A percentile compares a stretch with the other conserved stretches of the same genome.
These are phyloP conservation scores for Morus bassanus DNA, from an alignment of 2,797 vertebrate species.

Conservation along the genomic window DNA sequence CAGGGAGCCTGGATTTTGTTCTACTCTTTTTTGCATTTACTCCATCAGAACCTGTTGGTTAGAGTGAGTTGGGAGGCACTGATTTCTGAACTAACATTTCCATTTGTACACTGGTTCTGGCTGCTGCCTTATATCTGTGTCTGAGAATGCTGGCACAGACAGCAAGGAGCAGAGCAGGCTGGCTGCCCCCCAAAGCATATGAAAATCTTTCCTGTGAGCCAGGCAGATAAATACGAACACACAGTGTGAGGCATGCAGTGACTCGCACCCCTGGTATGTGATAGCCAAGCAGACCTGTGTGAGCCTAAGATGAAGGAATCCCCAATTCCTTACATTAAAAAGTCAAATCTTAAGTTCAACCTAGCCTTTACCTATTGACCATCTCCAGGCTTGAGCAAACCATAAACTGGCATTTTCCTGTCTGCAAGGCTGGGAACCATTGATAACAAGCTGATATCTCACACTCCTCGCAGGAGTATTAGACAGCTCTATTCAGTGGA, in stretches of 20 bases:
- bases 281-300: not conserved
- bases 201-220: not conserved
- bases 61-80: not conserved
- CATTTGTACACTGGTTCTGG: not conserved
- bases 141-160: not conserved
- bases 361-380: not conserved
- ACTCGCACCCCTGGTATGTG: not conserved
- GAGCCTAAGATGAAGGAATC: not conserved
- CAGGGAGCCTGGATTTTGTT: not conserved
- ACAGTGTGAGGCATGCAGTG: not conserved
- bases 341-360: not conserved
- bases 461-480: not conserved
- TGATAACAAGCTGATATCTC: not conserved
- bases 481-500: not conserved
- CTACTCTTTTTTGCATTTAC: not conserved
- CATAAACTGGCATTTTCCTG: not conserved
- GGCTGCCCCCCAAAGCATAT: fast-evolving
- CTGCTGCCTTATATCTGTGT: not conserved
- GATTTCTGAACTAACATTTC: not conserved
- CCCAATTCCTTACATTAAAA: not conserved
- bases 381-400: not conserved
- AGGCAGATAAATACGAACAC: not conserved
- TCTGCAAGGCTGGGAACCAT: not conserved
- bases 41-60: not conserved
- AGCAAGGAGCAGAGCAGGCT: not conserved